Base-by-base conservation (phyloP, 2,797 vertebrate species). In the Acanthopagrus latus region DNA sequence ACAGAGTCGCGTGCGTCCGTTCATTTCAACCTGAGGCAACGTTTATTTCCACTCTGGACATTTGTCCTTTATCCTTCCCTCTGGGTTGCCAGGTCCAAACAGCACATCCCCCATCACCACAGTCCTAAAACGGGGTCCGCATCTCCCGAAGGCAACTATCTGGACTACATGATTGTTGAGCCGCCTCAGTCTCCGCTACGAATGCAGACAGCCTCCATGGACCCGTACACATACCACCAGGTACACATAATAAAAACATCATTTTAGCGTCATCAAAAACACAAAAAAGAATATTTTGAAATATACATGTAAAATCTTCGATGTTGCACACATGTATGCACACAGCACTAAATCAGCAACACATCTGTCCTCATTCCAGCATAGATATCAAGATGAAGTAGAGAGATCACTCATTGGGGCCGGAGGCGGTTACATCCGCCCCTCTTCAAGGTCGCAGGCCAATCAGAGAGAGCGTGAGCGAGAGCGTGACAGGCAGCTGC, bases 171-270 rank as follows among this genome's bases (percentile, higher is more conserved):
- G 87, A 95, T 98, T 23, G 82, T 95, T 13, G 94, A 96, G 59
- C 92, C 94, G 38, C 95, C 95, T 0, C 94, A 94, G 62, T 88
- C 96, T 7, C 91, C 93, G 1, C 60, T 95, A 23, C 93, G 71
- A 50, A 93, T 96, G 91, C 95, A 97, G 69, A 92, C 96, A 16
- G 88, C 95, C 48, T 91, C 97, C 21, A 88, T 98, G 80, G 95
- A 97, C 81, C 97, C 97, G 12, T 97, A 98, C 74, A 87, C 95
- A 18, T 97, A 97, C 87, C 96, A 95, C 79, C 97, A 98, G 96
- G 97, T 98, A 88, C 23, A 59, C 20, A 71, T 4, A 74, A 38
- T 38, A 10, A 10, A 9, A 38, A 9, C 7, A 10, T 10, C 9
- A 10, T 38, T 38, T 38, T 10, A 38, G 38, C 33, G 1, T 8